These are phyloP conservation scores for Alauda arvensis DNA, from an alignment of 2,797 vertebrate genomes.

Conservation along the genomic window DNA sequence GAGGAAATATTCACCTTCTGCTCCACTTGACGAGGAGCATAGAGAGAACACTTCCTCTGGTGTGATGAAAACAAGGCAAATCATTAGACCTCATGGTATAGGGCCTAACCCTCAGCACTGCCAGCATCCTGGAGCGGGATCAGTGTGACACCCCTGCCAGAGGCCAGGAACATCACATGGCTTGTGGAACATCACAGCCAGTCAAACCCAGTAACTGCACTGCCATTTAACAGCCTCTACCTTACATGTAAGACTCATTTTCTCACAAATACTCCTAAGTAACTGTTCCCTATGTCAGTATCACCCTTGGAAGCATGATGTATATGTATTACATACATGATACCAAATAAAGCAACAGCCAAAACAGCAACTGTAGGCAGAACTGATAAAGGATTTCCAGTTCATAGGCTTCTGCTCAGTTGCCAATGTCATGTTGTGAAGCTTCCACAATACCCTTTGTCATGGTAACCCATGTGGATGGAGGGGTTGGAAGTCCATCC, in stretches of 20 bases:
- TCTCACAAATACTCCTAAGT: neutral
- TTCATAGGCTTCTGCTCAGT: neutral
- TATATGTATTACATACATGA: accelerated
- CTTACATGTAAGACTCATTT: neutral
- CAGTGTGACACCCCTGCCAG: accelerated
- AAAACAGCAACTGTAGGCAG: neutral
- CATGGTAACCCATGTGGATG: neutral
- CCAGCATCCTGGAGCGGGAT: neutral
- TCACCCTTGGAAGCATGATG: neutral
- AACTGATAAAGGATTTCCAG: neutral
- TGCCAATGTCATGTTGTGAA: neutral
- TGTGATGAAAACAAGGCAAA: neutral
- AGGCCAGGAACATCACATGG: accelerated
- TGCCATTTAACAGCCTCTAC: neutral
- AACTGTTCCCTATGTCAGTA: neutral
- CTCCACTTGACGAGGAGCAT: neutral
- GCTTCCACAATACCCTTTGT: neutral
- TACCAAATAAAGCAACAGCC: neutral
- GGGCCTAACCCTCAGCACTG: neutral
- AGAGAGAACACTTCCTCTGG: neutral
- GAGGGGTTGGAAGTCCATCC: neutral
- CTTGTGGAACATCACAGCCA: neutral
- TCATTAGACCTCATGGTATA: accelerated
- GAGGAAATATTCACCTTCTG: neutral
- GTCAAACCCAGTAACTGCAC: neutral